Percentiles rank a stretch among this genome's conserved stretches.
Conservation (phyloP, 2,113 vertebrate species). For the Percopsis transmontana region DNA sequence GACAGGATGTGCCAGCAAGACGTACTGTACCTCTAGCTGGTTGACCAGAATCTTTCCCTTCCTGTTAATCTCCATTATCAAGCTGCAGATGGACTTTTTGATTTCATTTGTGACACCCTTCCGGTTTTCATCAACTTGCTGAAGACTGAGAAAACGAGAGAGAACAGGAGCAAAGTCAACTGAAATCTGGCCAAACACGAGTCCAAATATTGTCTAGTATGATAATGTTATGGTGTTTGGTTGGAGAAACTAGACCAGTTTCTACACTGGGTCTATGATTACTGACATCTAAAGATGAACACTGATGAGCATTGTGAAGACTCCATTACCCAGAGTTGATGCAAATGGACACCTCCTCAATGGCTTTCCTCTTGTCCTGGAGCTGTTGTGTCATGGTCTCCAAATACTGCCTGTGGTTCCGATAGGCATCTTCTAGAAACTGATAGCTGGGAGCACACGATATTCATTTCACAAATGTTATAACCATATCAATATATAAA, state of each 20-base stretch:
- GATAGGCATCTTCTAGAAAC: conserved; percentile 98
- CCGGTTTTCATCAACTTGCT: conserved; percentile 96
- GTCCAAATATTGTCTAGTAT: background rate
- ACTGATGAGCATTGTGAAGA: background rate
- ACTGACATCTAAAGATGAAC: background rate
- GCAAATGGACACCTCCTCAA: conserved; percentile 89
- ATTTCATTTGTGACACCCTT: conserved; percentile 96
- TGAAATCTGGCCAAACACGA: background rate
- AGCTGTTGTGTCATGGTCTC: conserved; percentile 93
- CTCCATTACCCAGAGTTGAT: conserved; percentile 87
- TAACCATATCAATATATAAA: too few species aligned
- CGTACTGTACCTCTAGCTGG: conserved; percentile 87
- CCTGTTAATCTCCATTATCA: conserved; percentile 98
- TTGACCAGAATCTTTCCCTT: conserved; percentile 95
- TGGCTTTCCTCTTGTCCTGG: conserved; percentile 93
- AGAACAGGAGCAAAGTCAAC: background rate
- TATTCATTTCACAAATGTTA: conserved; percentile 8
- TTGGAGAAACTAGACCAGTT: background rate
- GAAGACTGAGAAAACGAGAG: conserved; percentile 81
- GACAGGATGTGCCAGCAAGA: background rate
- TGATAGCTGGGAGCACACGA: conserved; percentile 88
- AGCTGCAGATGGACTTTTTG: conserved; percentile 94
- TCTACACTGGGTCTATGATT: background rate
- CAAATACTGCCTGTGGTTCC: conserved; percentile 94
- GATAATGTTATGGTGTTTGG: too few species aligned